Evolutionary conservation across 2,888 invertebrate genomes (phyloP).

Genomic region (Melinopterus prodromus): DNA sequence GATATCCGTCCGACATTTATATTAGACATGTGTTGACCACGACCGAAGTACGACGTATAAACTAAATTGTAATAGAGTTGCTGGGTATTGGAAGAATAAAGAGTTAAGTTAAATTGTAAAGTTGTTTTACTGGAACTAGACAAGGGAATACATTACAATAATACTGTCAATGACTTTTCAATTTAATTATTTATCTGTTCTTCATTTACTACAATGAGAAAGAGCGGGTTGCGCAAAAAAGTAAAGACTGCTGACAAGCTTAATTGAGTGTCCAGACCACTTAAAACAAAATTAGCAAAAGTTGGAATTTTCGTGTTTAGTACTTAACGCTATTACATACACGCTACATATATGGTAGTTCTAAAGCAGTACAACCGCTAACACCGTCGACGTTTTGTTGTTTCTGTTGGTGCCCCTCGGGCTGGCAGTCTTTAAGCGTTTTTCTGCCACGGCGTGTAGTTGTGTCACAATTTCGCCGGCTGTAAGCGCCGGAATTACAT

Average conservation of each 20-base stretch:
- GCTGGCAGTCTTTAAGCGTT: conserved; percentile 6
- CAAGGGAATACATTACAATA: too few species aligned
- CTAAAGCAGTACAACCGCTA: background rate
- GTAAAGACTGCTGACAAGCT: background rate
- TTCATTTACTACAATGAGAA: too few species aligned
- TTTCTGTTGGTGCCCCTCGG: conserved; percentile 9
- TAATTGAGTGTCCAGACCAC: background rate
- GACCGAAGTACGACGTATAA: too few species aligned
- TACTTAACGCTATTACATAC: background rate
- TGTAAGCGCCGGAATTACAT: conserved; percentile 46
- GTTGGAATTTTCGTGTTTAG: background rate
- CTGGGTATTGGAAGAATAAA: too few species aligned
- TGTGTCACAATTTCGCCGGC: conserved; percentile 44
- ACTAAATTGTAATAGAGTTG: too few species aligned
- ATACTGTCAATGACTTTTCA: too few species aligned
- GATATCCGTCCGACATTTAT: too few species aligned
- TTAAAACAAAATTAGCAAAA: background rate
- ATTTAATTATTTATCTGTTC: too few species aligned
- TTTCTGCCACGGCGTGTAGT: conserved; percentile 11
- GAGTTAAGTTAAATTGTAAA: too few species aligned
- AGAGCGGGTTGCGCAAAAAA: too few species aligned
- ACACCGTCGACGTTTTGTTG: background rate
- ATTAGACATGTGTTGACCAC: too few species aligned
- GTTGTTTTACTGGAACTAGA: too few species aligned
- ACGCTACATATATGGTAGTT: background rate